phyloP scores from a whole-genome alignment of 2,888 invertebrate genomes.

The Imbricaverruca yamaguchii region DNA sequence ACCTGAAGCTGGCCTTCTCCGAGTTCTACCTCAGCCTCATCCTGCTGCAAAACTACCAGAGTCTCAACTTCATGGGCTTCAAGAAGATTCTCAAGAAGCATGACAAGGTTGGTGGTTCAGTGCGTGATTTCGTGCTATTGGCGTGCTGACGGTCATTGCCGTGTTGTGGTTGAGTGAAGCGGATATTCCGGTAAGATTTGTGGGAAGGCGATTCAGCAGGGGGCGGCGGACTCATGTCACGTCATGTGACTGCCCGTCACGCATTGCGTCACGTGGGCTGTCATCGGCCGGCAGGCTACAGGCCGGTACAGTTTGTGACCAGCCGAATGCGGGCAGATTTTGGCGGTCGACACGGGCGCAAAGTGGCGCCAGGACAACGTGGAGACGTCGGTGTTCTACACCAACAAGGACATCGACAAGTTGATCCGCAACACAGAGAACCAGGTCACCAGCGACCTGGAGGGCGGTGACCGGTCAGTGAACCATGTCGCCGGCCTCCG shows the following conservation, averaged over 20 bases:
- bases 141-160: no score
- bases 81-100: constrained; percentile 98
- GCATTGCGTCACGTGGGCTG: no score
- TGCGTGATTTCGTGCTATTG: no score
- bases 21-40: constrained; percentile 97
- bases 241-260: no score
- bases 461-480: constrained; percentile 32
- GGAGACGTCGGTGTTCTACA: constrained; percentile 88
- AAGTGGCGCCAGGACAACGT: constrained; percentile 90
- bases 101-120: constrained; percentile 66
- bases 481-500: neutral
- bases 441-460: constrained; percentile 72
- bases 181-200: no score
- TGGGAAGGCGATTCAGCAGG: no score
- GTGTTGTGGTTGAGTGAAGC: no score
- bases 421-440: constrained; percentile 91
- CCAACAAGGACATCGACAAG: constrained; percentile 93
- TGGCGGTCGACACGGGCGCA: constrained; percentile 73
- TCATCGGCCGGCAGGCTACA: no score
- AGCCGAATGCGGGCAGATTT: constrained; percentile 50
- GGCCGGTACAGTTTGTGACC: no score
- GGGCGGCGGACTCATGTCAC: no score
- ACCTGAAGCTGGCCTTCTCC: constrained; percentile 93
- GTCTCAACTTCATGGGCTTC: constrained; percentile 96
- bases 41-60: constrained; percentile 95